These are phyloP conservation scores for Dicyrtomina minuta DNA, from an alignment of 2,888 invertebrate genomes.

Conservation along the genomic window DNA sequence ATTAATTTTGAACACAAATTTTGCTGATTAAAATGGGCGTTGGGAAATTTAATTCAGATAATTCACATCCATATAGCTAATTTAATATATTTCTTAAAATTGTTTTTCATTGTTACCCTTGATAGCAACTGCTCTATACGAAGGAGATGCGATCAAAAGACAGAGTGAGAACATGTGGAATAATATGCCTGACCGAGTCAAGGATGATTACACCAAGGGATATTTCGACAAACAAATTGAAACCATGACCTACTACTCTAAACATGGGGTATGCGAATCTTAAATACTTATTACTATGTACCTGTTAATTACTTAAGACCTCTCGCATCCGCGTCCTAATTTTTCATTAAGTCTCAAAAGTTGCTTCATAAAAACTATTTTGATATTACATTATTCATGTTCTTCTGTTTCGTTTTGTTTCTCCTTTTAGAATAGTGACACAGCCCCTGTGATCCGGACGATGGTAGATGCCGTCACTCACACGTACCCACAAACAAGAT, in stretches of 20 bases:
- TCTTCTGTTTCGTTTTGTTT: background rate
- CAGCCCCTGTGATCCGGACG: slow-evolving; percentile 73
- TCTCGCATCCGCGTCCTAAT: background rate
- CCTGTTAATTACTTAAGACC: background rate
- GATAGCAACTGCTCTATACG: slow-evolving; percentile 43
- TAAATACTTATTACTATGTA: background rate
- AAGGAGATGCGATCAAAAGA: slow-evolving; percentile 53
- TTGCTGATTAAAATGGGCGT: no score
- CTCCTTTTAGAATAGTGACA: slow-evolving; percentile 67
- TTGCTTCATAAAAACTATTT: no score
- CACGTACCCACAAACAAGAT: slow-evolving; percentile 79
- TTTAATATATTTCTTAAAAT: background rate
- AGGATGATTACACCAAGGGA: slow-evolving; percentile 75
- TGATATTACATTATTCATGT: no score
- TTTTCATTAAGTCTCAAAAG: no score
- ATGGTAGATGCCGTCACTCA: slow-evolving; percentile 75
- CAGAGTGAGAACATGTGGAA: slow-evolving; percentile 73
- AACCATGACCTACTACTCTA: slow-evolving; percentile 75
- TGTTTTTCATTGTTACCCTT: background rate
- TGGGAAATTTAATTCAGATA: no score
- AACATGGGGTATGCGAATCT: slow-evolving; percentile 64
- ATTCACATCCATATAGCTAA: no score
- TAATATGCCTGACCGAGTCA: slow-evolving; percentile 72
- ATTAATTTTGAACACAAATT: no score
- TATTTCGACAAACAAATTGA: slow-evolving; percentile 79